Evolutionary conservation across 2,797 vertebrate genomes (phyloP).

Genomic region (Pampus argenteus): DNA sequence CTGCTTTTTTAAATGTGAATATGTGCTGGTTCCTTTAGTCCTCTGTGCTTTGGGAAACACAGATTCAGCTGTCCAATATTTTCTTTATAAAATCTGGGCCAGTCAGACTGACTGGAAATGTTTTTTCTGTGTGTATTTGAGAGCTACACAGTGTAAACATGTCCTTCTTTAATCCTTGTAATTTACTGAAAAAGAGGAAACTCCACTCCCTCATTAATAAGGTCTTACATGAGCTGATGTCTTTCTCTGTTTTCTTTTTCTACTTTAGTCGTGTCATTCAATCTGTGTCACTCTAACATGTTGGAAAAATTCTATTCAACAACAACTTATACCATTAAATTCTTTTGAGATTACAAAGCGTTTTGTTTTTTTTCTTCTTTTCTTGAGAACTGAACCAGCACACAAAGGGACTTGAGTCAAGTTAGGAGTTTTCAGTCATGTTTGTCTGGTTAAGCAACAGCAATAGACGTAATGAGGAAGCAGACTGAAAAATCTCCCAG

Average conservation of each 20-base stretch:
- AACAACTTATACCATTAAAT: not conserved
- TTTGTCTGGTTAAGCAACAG: not conserved
- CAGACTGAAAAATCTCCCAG: not conserved
- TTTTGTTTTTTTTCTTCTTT: too few species aligned
- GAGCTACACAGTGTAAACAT: too few species aligned
- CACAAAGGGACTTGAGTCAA: not conserved
- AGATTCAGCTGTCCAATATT: not conserved
- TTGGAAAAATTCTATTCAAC: too few species aligned
- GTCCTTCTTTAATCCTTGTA: not conserved
- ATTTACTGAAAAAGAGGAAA: too few species aligned
- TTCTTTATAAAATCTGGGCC: not conserved
- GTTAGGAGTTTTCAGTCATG: not conserved
- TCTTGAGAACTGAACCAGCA: not conserved
- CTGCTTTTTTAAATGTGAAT: too few species aligned
- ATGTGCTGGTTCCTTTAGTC: too few species aligned
- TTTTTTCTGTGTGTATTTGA: not conserved
- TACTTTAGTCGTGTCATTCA: not conserved
- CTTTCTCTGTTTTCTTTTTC: too few species aligned
- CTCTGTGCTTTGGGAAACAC: too few species aligned
- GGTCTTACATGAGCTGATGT: not conserved
- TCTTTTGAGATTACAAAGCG: not conserved
- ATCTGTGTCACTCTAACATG: too few species aligned
- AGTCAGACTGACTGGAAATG: not conserved
- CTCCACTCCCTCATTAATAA: too few species aligned
- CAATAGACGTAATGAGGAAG: not conserved